Conservation (phyloP, 2,888 invertebrate genomes). For the Ganaspis brasiliensis region DNA sequence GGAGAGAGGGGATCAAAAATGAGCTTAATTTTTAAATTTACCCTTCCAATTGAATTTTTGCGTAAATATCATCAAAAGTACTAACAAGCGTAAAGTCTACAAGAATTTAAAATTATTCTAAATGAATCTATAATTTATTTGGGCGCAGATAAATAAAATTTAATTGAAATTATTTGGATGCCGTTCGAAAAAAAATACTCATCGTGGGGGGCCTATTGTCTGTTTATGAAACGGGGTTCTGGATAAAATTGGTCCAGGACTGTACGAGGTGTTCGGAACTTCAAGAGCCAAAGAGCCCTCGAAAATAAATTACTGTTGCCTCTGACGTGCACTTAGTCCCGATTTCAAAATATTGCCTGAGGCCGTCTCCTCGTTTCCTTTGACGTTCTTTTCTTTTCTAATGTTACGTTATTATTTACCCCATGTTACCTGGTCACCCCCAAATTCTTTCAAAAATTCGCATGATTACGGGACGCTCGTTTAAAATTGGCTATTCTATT, state of each 20-base stretch:
- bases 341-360: conserved; percentile 25
- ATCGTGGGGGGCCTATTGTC: conserved; percentile 25
- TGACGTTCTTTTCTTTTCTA: conserved; percentile 34
- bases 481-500: background rate
- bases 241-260: conserved; percentile 26
- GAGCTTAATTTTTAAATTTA: no score
- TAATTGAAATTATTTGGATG: no score
- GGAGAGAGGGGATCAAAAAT: no score
- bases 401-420: conserved; percentile 37
- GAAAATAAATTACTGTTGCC: conserved; percentile 41
- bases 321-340: conserved; percentile 25
- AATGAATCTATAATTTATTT: no score
- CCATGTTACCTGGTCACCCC: conserved; percentile 30
- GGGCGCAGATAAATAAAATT: no score
- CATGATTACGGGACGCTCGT: conserved; percentile 35
- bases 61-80: no score
- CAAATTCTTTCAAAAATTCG: conserved; percentile 22
- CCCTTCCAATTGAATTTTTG: no score
- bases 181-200: background rate
- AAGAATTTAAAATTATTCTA: no score
- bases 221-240: conserved; percentile 8
- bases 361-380: conserved; percentile 24
- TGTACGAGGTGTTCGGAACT: conserved; percentile 1
- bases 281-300: conserved; percentile 25
- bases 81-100: no score